Conservation (phyloP, 2,888 invertebrate genomes). For the Cheilosia urbana region DNA sequence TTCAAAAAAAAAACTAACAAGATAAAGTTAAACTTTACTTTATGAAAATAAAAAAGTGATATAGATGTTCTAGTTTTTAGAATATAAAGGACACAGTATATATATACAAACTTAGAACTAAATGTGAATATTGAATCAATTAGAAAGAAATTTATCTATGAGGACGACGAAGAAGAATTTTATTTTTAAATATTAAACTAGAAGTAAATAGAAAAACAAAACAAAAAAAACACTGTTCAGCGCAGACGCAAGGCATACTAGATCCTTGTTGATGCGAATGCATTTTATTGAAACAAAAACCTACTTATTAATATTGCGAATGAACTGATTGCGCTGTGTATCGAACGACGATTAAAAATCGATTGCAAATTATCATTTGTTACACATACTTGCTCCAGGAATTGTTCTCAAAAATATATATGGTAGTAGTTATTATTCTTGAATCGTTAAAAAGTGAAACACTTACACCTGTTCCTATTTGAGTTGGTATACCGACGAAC, state of each 20-base stretch:
- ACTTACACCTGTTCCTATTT: neutral
- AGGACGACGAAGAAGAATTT: conserved; percentile 30
- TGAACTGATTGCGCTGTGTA: conserved; percentile 64
- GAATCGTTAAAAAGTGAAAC: neutral
- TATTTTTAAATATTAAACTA: conserved; percentile 62
- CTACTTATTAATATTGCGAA: conserved; percentile 49
- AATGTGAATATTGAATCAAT: conserved; percentile 74
- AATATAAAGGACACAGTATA: conserved; percentile 70
- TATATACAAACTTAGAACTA: conserved; percentile 66
- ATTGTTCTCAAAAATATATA: conserved; percentile 33
- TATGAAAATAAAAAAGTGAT: conserved; percentile 73
- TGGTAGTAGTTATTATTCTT: neutral
- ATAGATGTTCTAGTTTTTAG: conserved; percentile 73
- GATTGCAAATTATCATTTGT: conserved; percentile 24
- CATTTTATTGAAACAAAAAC: conserved; percentile 42
- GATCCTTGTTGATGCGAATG: conserved; percentile 35
- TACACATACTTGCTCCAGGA: conserved; percentile 26
- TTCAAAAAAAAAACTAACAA: conserved; percentile 27
- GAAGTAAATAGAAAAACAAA: neutral
- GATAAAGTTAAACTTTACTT: conserved; percentile 74
- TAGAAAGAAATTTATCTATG: conserved; percentile 72
- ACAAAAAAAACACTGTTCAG: conserved; percentile 34
- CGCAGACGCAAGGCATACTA: conserved; percentile 19
- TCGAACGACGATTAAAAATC: conserved; percentile 59
- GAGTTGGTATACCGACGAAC: neutral